Evolutionary conservation across 2,797 vertebrate genomes (phyloP).

Genomic region (Chiroxiphia lanceolata): DNA sequence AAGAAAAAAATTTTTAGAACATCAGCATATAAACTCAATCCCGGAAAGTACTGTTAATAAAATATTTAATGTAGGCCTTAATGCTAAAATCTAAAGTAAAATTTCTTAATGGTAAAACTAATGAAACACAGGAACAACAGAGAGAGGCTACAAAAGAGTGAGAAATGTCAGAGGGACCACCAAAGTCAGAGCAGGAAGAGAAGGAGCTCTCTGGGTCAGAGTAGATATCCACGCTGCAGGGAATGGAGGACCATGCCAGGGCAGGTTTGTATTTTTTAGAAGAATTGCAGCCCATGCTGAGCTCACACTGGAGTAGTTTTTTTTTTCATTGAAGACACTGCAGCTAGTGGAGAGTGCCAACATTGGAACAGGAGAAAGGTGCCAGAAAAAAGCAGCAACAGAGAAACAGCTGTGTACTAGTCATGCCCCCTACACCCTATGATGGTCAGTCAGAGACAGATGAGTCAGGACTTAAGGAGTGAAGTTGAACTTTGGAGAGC

Average conservation of each 20-base stretch:
- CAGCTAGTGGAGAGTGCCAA: neutral
- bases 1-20: neutral
- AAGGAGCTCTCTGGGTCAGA: rapidly evolving
- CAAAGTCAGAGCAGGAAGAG: neutral
- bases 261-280: neutral
- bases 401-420: neutral
- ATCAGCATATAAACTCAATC: neutral
- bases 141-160: neutral
- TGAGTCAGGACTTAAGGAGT: neutral
- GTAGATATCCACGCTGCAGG: neutral
- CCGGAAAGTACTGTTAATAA: neutral
- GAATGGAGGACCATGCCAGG: neutral
- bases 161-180: neutral
- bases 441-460: rapidly evolving
- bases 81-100: neutral
- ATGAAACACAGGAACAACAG: neutral
- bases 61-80: neutral
- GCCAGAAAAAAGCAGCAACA: neutral
- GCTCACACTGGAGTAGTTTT: rapidly evolving
- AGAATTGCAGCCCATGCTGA: neutral
- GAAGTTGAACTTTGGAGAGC: neutral
- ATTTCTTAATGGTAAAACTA: neutral
- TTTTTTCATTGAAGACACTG: neutral
- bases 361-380: neutral
- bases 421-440: rapidly evolving